Evolutionary conservation across 1,140 invertebrate genomes (phyloP).

Genomic region (Drosophila virilis): DNA sequence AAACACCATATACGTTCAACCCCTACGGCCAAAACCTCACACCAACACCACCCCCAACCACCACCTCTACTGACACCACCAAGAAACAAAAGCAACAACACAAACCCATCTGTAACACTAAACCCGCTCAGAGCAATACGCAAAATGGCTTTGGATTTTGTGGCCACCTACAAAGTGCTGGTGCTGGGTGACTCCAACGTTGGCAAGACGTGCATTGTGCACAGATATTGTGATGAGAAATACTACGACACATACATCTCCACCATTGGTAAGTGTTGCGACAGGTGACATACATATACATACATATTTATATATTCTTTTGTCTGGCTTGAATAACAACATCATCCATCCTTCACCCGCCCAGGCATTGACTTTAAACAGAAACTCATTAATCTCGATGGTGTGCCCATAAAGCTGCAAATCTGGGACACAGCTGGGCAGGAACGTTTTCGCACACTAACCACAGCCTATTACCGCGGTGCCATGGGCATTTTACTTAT

Average conservation of each 20-base stretch:
- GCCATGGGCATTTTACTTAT: slow-evolving; percentile 94
- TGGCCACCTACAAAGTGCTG: slow-evolving; percentile 93
- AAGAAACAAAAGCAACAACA: slow-evolving; percentile 30
- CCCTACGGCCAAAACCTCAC: slow-evolving; percentile 52
- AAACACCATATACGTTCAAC: slow-evolving; percentile 55
- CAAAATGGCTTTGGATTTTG: slow-evolving; percentile 91
- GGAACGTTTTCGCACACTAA: slow-evolving; percentile 87
- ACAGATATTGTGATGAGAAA: slow-evolving; percentile 94
- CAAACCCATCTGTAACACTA: slow-evolving; percentile 66
- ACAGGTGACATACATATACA: background rate
- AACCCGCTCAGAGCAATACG: slow-evolving; percentile 40
- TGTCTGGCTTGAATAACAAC: slow-evolving; percentile 22
- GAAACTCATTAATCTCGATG: slow-evolving; percentile 94
- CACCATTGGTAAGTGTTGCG: slow-evolving; percentile 91
- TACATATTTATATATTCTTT: background rate
- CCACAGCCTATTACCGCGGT: slow-evolving; percentile 94
- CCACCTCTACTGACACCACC: slow-evolving; percentile 19
- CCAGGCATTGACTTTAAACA: slow-evolving; percentile 96
- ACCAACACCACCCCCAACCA: slow-evolving; percentile 52
- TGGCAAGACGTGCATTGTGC: slow-evolving; percentile 96
- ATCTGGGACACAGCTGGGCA: slow-evolving; percentile 92
- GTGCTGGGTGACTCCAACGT: slow-evolving; percentile 96
- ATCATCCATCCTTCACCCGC: slow-evolving; percentile 33
- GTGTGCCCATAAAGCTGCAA: slow-evolving; percentile 93
- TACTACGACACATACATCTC: slow-evolving; percentile 96